Percentiles rank a stretch among this genome's conserved stretches.
Conservation (phyloP, 2,888 invertebrate species). For the Neoscelio sp. region DNA sequence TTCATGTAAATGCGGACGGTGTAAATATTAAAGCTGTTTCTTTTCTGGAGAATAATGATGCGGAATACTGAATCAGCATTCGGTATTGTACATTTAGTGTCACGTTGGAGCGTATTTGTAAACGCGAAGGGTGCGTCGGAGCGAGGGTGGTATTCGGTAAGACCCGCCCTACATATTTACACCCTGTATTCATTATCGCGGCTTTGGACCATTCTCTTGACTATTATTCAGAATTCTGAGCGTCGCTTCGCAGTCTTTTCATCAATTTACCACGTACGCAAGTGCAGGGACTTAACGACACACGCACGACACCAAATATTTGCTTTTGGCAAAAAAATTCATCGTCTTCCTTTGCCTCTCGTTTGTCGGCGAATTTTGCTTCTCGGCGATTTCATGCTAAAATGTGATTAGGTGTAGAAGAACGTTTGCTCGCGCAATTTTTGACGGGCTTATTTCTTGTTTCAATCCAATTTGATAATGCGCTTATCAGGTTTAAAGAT, state of each 20-base stretch:
- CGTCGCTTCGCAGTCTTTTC: constrained; percentile 37
- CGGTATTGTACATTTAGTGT: background rate
- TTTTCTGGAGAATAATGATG: background rate
- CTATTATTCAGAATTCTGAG: constrained; percentile 13
- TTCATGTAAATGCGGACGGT: background rate
- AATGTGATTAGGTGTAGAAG: too few species aligned
- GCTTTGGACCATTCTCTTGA: constrained; percentile 12
- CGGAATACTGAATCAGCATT: background rate
- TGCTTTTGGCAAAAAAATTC: too few species aligned
- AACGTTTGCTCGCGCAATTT: too few species aligned
- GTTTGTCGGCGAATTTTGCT: background rate
- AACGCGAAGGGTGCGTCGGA: constrained; percentile 13
- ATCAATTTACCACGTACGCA: constrained; percentile 25
- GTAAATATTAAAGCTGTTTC: background rate
- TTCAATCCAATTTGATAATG: too few species aligned
- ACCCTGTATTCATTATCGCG: constrained; percentile 5
- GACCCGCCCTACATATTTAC: constrained; percentile 20
- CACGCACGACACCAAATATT: too few species aligned
- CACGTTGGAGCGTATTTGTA: constrained; percentile 1
- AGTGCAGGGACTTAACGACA: background rate
- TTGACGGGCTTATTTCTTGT: too few species aligned
- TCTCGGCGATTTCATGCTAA: too few species aligned
- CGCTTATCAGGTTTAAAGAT: too few species aligned
- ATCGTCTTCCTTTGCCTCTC: background rate
- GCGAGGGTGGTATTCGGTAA: constrained; percentile 13